phyloP scores from a whole-genome alignment of 2,797 vertebrate species.

The Microhierax caerulescens region DNA sequence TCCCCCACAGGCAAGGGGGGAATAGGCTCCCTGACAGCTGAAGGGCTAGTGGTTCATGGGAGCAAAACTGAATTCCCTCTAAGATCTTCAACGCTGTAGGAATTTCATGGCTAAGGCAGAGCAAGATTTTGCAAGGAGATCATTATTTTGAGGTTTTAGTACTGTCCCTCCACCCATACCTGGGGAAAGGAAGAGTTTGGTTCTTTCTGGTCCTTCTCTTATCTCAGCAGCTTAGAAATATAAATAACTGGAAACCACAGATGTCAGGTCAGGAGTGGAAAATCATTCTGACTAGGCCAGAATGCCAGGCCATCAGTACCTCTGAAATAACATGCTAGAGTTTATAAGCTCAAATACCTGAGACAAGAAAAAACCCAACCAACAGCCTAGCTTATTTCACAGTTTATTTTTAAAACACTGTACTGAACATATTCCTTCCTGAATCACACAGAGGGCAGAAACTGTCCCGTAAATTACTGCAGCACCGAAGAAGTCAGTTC shows the following conservation, averaged over 20 bases:
- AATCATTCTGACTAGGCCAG: not conserved
- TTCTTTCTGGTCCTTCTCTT: not conserved
- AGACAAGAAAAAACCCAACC: not conserved
- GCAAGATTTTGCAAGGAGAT: not conserved
- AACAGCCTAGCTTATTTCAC: not conserved
- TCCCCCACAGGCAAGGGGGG: not conserved
- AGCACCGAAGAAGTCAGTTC: not conserved
- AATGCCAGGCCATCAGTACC: not conserved
- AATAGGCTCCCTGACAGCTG: not conserved
- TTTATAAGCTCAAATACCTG: not conserved
- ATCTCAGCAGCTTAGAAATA: not conserved
- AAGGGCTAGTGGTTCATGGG: not conserved
- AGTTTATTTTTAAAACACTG: not conserved
- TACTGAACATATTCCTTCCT: not conserved
- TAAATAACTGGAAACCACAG: not conserved
- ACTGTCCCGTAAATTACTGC: not conserved
- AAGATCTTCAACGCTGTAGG: not conserved
- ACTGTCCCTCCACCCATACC: not conserved
- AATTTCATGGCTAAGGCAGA: not conserved
- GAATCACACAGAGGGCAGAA: not conserved
- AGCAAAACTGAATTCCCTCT: not conserved
- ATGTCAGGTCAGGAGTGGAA: not conserved
- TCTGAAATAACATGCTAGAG: not conserved
- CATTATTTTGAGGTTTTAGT: not conserved
- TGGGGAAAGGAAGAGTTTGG: not conserved